Evolutionary conservation across 2,888 invertebrate species (phyloP), one percentile per base, ranked within the genome.

Genomic region (Nemapogon koenigi): DNA sequence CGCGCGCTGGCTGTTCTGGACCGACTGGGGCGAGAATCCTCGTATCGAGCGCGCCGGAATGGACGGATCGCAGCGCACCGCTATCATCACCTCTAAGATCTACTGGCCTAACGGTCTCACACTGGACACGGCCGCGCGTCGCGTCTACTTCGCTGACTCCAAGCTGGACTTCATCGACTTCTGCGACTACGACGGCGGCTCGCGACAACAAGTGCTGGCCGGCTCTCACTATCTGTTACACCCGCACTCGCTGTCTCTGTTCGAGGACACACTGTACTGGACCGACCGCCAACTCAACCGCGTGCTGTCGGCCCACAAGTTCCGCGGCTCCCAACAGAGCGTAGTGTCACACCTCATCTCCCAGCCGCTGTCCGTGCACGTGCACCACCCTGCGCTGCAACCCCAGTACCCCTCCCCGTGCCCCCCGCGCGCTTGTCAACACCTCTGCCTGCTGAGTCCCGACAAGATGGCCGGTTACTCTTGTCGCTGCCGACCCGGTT

Each of bases 91-190:
- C 29, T 94, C 94, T 0, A 97, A 97, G 62, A 94, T 99, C 43
- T 97, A 94, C 70, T 98, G 97, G 97, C 98, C 98, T 0, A 98
- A 97, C 59, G 97, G 97, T 0, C 73, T 99, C n/a, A 94, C 98
- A 0, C 71, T 99, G 2, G 99, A 99, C 58, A 91, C 94, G 14
- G 90, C 97, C 0, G 97, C 90, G 1, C 89, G 90, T 55, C 76
- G 97, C 35, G 88, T 99, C 0, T 99, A 99, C 69, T 99, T 98
- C 60, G 97, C 97, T 0, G 98, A 99, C 65, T 95, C 95, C 0
- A 95, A 97, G 58, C 70, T 99, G 22, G 98, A 98, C 62, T 98
- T 94, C 57, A 98, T 99, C 42, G 98, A 98, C 59, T 97, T 95
- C 59, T 97, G 97, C 58, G 90, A 94, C 55, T 99, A 99, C 72